phyloP scores from a whole-genome alignment of 92 coral and sea anemone species.

The Meandrina meandrites region DNA sequence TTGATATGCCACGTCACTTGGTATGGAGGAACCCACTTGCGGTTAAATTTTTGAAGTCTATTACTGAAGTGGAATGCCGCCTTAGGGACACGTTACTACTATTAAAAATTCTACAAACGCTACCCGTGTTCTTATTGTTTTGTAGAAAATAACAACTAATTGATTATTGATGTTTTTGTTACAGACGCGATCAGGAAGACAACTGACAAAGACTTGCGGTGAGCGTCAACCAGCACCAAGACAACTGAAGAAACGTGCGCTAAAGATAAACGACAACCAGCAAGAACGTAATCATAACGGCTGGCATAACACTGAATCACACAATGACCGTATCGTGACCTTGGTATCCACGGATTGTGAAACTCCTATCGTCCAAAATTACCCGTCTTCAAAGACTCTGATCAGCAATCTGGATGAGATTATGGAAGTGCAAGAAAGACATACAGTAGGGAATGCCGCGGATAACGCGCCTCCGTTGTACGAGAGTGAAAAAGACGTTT shows the following conservation, averaged over 20 bases:
- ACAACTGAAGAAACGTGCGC: not conserved
- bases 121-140: not conserved
- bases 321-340: not conserved
- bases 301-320: conserved; percentile 1
- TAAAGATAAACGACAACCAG: not conserved
- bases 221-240: conserved; percentile 22
- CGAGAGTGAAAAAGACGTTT: conserved; percentile 39
- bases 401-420: conserved; percentile 3
- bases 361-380: not conserved
- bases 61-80: not conserved
- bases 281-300: conserved; percentile 7
- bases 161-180: conserved; percentile 9
- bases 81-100: not conserved
- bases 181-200: conserved; percentile 79
- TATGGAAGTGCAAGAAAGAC: conserved; percentile 57
- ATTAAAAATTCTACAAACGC: not conserved
- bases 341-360: not conserved
- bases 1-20: not conserved
- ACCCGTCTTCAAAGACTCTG: not conserved
- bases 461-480: conserved; percentile 18
- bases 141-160: not conserved
- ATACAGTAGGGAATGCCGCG: conserved; percentile 10
- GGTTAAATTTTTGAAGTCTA: not conserved
- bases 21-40: not conserved
- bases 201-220: conserved; percentile 17